These are phyloP conservation scores for Agonum fuliginosum DNA, from an alignment of 2,888 invertebrate species.

Conservation along the genomic window DNA sequence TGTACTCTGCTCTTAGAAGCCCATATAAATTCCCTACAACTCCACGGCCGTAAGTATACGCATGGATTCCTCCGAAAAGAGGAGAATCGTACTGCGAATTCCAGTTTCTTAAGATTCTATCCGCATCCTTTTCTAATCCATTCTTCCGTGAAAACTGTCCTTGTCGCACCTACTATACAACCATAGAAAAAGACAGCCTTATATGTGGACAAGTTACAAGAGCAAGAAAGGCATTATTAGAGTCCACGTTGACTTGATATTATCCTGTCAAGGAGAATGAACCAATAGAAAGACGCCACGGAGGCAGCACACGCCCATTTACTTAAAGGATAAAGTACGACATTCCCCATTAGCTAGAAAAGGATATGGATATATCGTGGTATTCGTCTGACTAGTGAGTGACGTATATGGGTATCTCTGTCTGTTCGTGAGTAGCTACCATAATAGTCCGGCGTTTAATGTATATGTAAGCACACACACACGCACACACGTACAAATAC, in stretches of 20 bases:
- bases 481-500: slow-evolving; percentile 65
- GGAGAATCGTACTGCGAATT: slow-evolving; percentile 72
- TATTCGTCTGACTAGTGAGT: slow-evolving; percentile 66
- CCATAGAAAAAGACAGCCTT: slow-evolving; percentile 34
- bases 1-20: slow-evolving; percentile 71
- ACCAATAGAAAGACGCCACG: slow-evolving; percentile 65
- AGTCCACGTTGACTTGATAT: slow-evolving; percentile 70
- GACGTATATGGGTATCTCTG: slow-evolving; percentile 68
- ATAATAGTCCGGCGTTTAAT: slow-evolving; percentile 71
- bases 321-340: slow-evolving; percentile 72
- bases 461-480: slow-evolving; percentile 68
- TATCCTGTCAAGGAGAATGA: slow-evolving; percentile 63
- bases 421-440: slow-evolving; percentile 70
- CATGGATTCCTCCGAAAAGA: slow-evolving; percentile 72
- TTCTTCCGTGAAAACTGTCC: slow-evolving; percentile 48
- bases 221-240: slow-evolving; percentile 65
- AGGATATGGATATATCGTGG: slow-evolving; percentile 66
- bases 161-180: slow-evolving; percentile 21
- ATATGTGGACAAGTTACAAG: slow-evolving; percentile 23
- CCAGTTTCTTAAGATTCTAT: slow-evolving; percentile 71
- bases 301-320: slow-evolving; percentile 68
- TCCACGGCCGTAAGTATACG: slow-evolving; percentile 69
- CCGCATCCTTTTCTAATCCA: slow-evolving; percentile 65
- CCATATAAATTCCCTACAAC: slow-evolving; percentile 68
- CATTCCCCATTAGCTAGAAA: slow-evolving; percentile 68